Percentiles rank a stretch among this genome's conserved stretches.
Conservation (phyloP, 2,797 vertebrate genomes). For the Vireo griseus region DNA sequence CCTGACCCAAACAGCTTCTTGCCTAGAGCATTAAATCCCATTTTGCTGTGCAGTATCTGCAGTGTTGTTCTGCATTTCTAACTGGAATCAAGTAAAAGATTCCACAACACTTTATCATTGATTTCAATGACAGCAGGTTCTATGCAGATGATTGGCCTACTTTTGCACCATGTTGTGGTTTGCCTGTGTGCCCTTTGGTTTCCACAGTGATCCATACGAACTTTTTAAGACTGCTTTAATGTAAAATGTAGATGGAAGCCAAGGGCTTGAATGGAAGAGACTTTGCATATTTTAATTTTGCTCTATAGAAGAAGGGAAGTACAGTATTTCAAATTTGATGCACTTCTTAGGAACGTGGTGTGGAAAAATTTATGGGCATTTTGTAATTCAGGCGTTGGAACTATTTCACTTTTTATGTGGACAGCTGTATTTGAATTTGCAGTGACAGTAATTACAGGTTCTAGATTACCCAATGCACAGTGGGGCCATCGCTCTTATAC, state of each 20-base stretch:
- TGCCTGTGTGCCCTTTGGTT: conserved; percentile 28
- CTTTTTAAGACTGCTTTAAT: not conserved
- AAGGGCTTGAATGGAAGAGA: not conserved
- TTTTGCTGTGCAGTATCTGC: not conserved
- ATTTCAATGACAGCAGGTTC: conserved; percentile 48
- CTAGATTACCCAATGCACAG: not conserved
- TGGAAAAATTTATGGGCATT: not conserved
- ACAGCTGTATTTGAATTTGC: not conserved
- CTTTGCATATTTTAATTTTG: not conserved
- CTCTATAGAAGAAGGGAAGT: not conserved
- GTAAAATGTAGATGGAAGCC: not conserved
- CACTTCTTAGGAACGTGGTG: not conserved
- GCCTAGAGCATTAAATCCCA: not conserved
- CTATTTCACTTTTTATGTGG: not conserved
- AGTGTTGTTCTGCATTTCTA: not conserved
- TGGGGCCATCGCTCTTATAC: not conserved
- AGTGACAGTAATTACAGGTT: conserved; percentile 35
- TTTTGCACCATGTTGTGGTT: conserved; percentile 43
- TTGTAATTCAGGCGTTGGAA: not conserved
- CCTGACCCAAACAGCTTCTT: not conserved
- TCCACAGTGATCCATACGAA: not conserved
- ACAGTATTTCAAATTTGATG: not conserved
- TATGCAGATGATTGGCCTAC: conserved; percentile 47
- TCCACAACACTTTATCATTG: not conserved
- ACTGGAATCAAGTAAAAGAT: conserved; percentile 37